Conservation (phyloP, 1,140 invertebrate species). For the Nilaparvata lugens region DNA sequence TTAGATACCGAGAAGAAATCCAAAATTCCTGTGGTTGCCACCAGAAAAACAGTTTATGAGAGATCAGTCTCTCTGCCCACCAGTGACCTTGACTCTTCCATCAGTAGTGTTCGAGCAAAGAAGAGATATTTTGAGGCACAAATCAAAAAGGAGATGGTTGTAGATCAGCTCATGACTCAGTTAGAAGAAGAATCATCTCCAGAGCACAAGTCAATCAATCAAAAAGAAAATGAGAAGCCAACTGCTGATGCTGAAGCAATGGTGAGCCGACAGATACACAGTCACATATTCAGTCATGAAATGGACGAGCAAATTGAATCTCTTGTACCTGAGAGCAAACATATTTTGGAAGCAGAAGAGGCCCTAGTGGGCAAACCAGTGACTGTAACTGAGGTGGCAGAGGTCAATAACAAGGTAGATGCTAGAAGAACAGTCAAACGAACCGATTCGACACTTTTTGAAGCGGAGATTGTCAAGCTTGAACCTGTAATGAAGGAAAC, state of each 20-base stretch:
- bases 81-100: conserved; percentile 34
- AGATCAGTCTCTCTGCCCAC: conserved; percentile 39
- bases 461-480: conserved; percentile 16
- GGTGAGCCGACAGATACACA: conserved; percentile 32
- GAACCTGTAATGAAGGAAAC: background rate
- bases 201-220: conserved; percentile 35
- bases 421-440: conserved; percentile 15
- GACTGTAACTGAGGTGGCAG: conserved; percentile 5
- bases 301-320: conserved; percentile 35
- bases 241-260: conserved; percentile 29
- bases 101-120: conserved; percentile 31
- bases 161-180: conserved; percentile 38
- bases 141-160: conserved; percentile 41
- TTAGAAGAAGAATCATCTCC: conserved; percentile 41
- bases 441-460: conserved; percentile 15
- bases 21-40: conserved; percentile 1
- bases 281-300: conserved; percentile 34
- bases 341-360: conserved; percentile 17
- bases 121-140: conserved; percentile 41
- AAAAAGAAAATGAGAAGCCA: conserved; percentile 19
- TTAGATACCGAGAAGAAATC: background rate
- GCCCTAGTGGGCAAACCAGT: conserved; percentile 2
- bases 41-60: conserved; percentile 36
- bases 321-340: conserved; percentile 27
- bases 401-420: conserved; percentile 16